These are phyloP conservation scores for Pangasius krempfi DNA, from an alignment of 2,797 vertebrate species.

Conservation along the genomic window DNA sequence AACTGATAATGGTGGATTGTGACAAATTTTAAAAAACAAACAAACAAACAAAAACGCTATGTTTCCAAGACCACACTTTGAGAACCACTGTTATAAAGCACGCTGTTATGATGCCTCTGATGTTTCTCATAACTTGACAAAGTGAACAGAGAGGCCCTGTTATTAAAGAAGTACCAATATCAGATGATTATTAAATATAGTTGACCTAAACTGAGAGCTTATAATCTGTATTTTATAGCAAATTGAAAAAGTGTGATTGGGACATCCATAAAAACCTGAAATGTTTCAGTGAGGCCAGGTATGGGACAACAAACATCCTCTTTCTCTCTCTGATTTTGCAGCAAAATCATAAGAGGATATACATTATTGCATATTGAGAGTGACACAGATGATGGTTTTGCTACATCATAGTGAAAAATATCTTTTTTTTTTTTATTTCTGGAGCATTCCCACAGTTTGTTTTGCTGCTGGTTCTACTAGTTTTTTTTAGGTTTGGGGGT, in stretches of 20 bases:
- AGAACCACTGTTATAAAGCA: background rate
- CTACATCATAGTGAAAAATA: conserved; percentile 16
- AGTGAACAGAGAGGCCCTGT: too few species aligned
- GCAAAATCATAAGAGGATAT: background rate
- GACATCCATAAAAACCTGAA: background rate
- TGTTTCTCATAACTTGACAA: background rate
- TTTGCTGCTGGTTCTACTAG: conserved; percentile 43
- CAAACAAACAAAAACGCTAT: background rate
- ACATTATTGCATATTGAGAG: conserved; percentile 1
- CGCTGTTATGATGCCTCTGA: background rate
- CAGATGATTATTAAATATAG: background rate
- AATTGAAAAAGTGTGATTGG: background rate
- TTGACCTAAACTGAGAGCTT: background rate
- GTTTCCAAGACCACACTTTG: background rate
- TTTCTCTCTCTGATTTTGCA: background rate
- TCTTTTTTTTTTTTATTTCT: conserved; percentile 3
- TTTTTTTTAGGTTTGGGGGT: conserved; percentile 3
- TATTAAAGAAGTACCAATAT: background rate
- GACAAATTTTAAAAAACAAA: background rate
- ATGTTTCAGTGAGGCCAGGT: conserved; percentile 35
- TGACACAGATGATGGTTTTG: conserved; percentile 24
- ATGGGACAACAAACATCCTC: conserved; percentile 1
- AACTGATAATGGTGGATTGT: background rate
- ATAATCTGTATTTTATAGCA: background rate
- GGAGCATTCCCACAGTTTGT: conserved; percentile 39